Evolutionary conservation across 2,888 invertebrate species (phyloP).

Genomic region (Sycophila texana): DNA sequence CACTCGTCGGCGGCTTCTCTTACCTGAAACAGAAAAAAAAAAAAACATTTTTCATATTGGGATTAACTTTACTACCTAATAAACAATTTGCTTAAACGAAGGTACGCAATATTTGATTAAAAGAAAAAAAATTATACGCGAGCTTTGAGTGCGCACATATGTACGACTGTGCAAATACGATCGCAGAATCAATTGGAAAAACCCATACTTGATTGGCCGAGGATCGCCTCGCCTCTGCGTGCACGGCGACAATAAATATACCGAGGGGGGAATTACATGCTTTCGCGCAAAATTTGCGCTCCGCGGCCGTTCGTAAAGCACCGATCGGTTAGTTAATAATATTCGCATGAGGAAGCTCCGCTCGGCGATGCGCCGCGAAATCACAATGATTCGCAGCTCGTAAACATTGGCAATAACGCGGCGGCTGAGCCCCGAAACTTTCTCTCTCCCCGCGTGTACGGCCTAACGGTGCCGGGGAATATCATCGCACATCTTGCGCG

Average conservation of each 20-base stretch:
- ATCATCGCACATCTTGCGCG: slow-evolving; percentile 50
- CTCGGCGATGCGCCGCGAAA: slow-evolving; percentile 25
- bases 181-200: no score
- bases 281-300: neutral
- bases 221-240: neutral
- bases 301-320: slow-evolving; percentile 14
- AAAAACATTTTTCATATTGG: no score
- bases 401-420: slow-evolving; percentile 48
- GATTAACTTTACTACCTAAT: neutral
- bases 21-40: slow-evolving; percentile 50
- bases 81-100: neutral
- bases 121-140: neutral
- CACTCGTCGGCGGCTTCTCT: slow-evolving; percentile 4
- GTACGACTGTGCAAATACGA: neutral
- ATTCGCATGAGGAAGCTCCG: slow-evolving; percentile 15
- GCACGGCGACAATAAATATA: neutral
- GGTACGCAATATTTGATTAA: neutral
- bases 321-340: slow-evolving; percentile 40
- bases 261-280: neutral
- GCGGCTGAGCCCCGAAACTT: slow-evolving; percentile 36
- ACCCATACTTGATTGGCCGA: neutral
- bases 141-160: neutral
- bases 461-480: slow-evolving; percentile 37
- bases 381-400: slow-evolving; percentile 56
- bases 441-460: slow-evolving; percentile 16